Conservation (phyloP, 2,113 vertebrate genomes). For the Catharus minimus region DNA sequence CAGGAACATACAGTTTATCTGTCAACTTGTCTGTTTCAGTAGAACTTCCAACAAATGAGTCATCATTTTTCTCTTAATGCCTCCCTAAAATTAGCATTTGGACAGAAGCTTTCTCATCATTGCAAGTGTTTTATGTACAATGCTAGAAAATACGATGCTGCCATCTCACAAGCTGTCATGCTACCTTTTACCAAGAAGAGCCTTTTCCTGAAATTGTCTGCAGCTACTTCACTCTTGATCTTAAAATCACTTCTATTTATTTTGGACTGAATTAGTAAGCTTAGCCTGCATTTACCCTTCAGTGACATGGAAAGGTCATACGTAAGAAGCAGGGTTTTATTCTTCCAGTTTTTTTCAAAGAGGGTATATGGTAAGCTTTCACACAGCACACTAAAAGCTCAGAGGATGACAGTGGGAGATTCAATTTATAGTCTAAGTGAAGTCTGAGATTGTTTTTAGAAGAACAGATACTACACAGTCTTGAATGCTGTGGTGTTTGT, state of each 20-base stretch:
- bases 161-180: neutral
- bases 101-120: neutral
- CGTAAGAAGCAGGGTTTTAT: slow-evolving; percentile 30
- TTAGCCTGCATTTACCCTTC: slow-evolving; percentile 28
- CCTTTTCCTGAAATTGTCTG: slow-evolving; percentile 21
- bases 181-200: neutral
- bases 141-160: neutral
- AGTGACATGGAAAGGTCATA: slow-evolving; percentile 47
- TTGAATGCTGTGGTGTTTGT: neutral
- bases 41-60: neutral
- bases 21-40: neutral
- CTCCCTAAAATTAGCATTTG: neutral
- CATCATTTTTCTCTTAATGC: neutral
- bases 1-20: neutral
- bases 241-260: neutral
- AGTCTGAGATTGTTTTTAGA: slow-evolving; percentile 15
- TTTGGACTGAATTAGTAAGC: neutral
- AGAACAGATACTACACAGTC: neutral
- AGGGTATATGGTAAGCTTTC: slow-evolving; percentile 38
- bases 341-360: slow-evolving; percentile 35
- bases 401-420: neutral
- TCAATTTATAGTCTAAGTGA: slow-evolving; percentile 16
- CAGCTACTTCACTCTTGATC: slow-evolving; percentile 12
- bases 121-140: neutral
- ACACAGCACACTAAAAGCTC: slow-evolving; percentile 2